These are phyloP conservation scores for Sus cebifrons DNA, from an alignment of 2,797 vertebrate species.

Conservation along the genomic window DNA sequence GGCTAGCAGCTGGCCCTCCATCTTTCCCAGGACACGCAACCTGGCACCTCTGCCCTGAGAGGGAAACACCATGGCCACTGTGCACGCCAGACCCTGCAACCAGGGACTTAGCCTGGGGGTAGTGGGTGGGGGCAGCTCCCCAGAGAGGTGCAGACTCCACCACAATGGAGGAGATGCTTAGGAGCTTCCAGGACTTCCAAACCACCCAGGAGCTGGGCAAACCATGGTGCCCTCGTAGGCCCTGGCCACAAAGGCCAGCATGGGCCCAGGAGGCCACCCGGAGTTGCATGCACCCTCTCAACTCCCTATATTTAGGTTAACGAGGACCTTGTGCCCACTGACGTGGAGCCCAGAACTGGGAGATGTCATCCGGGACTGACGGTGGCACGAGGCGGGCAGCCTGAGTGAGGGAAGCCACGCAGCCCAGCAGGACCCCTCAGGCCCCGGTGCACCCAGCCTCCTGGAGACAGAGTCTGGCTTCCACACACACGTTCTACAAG, in stretches of 20 bases:
- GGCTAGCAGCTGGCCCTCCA: background rate
- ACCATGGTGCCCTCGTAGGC: background rate
- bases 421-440: background rate
- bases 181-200: background rate
- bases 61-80: background rate
- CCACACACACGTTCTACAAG: fast-evolving
- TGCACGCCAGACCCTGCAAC: background rate
- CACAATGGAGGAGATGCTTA: background rate
- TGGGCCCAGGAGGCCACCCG: fast-evolving
- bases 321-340: background rate
- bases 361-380: background rate
- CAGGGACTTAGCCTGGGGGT: background rate
- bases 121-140: too few species aligned
- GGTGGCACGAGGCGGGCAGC: background rate
- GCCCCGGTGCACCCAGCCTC: too few species aligned
- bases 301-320: background rate
- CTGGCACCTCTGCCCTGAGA: background rate
- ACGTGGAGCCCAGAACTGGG: background rate
- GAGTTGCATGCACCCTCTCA: background rate
- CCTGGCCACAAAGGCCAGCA: background rate
- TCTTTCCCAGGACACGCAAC: background rate
- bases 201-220: background rate
- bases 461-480: background rate
- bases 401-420: background rate
- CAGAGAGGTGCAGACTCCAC: background rate